phyloP scores from a whole-genome alignment of 2,888 invertebrate genomes.

The Morpho deidamia region DNA sequence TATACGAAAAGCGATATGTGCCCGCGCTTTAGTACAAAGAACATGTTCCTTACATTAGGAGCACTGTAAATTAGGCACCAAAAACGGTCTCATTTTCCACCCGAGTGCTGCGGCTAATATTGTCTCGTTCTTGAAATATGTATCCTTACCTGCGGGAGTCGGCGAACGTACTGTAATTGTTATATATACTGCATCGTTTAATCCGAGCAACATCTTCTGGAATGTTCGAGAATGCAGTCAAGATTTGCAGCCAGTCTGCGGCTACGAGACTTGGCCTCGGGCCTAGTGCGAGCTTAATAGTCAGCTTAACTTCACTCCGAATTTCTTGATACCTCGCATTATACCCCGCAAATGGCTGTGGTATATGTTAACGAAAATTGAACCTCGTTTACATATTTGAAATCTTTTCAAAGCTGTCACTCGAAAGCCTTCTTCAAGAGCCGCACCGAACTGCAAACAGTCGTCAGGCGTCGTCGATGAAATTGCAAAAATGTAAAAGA shows the following conservation, averaged over 20 bases:
- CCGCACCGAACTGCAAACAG: constrained; percentile 60
- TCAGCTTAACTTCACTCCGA: constrained; percentile 52
- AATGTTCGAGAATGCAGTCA: constrained; percentile 73
- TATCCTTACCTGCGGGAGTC: constrained; percentile 66
- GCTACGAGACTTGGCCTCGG: constrained; percentile 64
- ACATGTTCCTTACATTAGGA: constrained; percentile 59
- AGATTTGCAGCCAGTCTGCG: constrained; percentile 70
- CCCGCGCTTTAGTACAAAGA: constrained; percentile 47
- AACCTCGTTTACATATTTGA: constrained; percentile 57
- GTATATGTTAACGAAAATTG: constrained; percentile 24
- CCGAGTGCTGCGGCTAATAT: constrained; percentile 78
- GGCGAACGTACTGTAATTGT: constrained; percentile 69
- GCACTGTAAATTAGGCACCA: constrained; percentile 69
- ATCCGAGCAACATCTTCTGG: constrained; percentile 71
- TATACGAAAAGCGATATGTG: constrained; percentile 37
- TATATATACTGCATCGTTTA: constrained; percentile 72
- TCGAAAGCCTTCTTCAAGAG: constrained; percentile 37
- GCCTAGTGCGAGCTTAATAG: constrained; percentile 62
- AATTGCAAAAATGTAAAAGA: constrained; percentile 79
- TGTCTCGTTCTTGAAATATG: constrained; percentile 72
- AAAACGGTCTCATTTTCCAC: constrained; percentile 79
- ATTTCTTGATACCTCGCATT: constrained; percentile 43
- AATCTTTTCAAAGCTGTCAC: constrained; percentile 63
- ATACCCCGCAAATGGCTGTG: constrained; percentile 21
- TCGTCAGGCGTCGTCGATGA: constrained; percentile 67